Percentiles rank a stretch among this genome's conserved stretches.
Conservation (phyloP, 30 jellyfish, hydroid and myxozoan species). For the Mastigias papua region DNA sequence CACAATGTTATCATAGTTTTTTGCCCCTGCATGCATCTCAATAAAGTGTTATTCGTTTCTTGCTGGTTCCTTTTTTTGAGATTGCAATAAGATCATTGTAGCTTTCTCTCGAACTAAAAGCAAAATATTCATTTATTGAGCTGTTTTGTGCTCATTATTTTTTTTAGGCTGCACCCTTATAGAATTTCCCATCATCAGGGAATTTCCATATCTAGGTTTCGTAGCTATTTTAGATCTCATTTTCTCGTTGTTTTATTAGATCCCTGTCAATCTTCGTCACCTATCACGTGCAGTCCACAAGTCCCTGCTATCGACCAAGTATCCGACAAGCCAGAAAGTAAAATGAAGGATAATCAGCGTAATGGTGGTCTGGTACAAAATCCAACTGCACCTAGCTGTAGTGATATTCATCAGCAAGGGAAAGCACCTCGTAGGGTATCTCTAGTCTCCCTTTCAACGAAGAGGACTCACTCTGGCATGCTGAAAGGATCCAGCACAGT, state of each 20-base stretch:
- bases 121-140: too few relatives aligned
- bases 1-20: too few relatives aligned
- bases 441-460: slow-evolving; percentile 38
- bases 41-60: too few relatives aligned
- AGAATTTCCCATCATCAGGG: too few relatives aligned
- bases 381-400: neutral
- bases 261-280: neutral
- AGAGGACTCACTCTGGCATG: slow-evolving; percentile 57
- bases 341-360: neutral
- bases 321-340: neutral
- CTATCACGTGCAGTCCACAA: neutral
- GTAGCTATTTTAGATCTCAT: too few relatives aligned
- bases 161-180: too few relatives aligned
- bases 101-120: too few relatives aligned
- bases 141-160: too few relatives aligned
- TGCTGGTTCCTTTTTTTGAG: too few relatives aligned
- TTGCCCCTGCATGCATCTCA: too few relatives aligned
- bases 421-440: slow-evolving; percentile 53
- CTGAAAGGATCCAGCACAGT: neutral
- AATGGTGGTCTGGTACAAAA: neutral
- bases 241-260: neutral
- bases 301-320: neutral
- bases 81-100: too few relatives aligned
- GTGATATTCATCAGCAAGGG: neutral
- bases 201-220: too few relatives aligned